phyloP scores from a whole-genome alignment of 1,140 invertebrate genomes.

The Mycetomoellerius zeteki region DNA sequence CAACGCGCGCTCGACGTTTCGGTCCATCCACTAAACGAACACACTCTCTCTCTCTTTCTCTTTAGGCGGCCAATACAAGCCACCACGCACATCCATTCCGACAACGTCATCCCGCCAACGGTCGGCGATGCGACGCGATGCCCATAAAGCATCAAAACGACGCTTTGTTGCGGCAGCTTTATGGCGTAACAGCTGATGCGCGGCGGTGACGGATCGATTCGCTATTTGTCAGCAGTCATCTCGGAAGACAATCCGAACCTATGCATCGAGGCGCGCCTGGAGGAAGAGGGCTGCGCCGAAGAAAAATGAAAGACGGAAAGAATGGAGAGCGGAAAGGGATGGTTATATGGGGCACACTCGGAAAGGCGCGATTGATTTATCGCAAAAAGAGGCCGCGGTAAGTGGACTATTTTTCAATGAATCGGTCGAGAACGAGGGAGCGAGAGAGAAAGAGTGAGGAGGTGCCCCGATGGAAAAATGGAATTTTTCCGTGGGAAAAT shows the following conservation, averaged over 20 bases:
- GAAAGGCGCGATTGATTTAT: slow-evolving; percentile 74
- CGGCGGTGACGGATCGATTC: slow-evolving; percentile 51
- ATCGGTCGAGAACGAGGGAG: slow-evolving; percentile 14
- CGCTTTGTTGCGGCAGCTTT: slow-evolving; percentile 62
- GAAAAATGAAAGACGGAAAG: slow-evolving; percentile 40
- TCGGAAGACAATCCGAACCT: slow-evolving; percentile 54
- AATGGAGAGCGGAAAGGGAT: slow-evolving; percentile 9
- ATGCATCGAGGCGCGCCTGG: slow-evolving; percentile 5
- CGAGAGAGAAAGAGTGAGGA: slow-evolving; percentile 24
- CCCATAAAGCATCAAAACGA: slow-evolving; percentile 64
- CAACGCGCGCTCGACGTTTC: background rate
- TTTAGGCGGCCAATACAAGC: slow-evolving; percentile 26
- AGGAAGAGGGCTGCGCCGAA: slow-evolving; percentile 18
- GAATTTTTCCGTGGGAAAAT: slow-evolving; percentile 75
- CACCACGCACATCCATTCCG: slow-evolving; percentile 33
- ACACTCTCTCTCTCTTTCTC: slow-evolving; percentile 6
- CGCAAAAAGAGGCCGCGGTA: slow-evolving; percentile 73
- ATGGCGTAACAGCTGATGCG: slow-evolving; percentile 36
- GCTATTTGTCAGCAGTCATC: slow-evolving; percentile 62
- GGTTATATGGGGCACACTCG: slow-evolving; percentile 35
- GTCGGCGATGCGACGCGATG: slow-evolving; percentile 43
- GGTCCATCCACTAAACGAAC: slow-evolving; percentile 54
- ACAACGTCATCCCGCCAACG: slow-evolving; percentile 42
- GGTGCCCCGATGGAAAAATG: slow-evolving; percentile 58
- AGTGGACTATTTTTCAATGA: slow-evolving; percentile 76